Evolutionary conservation across 2,113 vertebrate genomes (phyloP), one percentile per base, ranked within the genome.

Genomic region (Apteryx mantelli): DNA sequence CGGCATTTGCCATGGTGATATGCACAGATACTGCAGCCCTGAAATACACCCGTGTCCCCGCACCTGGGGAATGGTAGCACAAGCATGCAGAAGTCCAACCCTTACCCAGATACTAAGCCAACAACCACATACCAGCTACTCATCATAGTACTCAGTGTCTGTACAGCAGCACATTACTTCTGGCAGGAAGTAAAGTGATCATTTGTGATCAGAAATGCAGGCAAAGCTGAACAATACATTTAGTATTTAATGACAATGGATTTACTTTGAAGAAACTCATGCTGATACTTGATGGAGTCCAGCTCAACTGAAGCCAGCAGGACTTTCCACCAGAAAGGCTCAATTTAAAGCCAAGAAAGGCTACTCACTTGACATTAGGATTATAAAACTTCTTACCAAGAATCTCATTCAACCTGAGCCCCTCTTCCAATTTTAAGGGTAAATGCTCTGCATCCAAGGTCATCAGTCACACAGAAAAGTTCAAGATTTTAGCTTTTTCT

Each of bases 61-160:
- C 32, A 2, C 42, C 14, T 34, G 16, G 7, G 1, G 20, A 28
- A 75, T 9, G 3, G 66, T 3, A n/a, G 15, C 20, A 13, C 0
- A 60, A 30, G 32, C 17, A 13, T 19, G 56, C 56, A 32, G 32
- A 18, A 25, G 11, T 50, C 44, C 64, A 20, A 5, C 40, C 36
- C 44, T 48, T 6, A 18, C 34, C 32, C 58, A 82, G 63, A 20
- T 30, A 26, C 53, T 7, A 40, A 42, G 34, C 42, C 7, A 10
- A 38, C 22, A 46, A 7, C 34, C 11, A 15, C 17, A 4, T 15
- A 30, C 50, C 1, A 5, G 28, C 61, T 52, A 1, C 11, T 52
- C 55, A 21, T 9, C 22, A 15, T 3, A n/a, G 66, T 2, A 24
- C 2, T 2, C 44, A 61, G 21, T 5, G 2, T 32, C 65, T 63